Evolutionary conservation across 2,888 invertebrate genomes (phyloP).

Genomic region (Macrophya alboannulata): DNA sequence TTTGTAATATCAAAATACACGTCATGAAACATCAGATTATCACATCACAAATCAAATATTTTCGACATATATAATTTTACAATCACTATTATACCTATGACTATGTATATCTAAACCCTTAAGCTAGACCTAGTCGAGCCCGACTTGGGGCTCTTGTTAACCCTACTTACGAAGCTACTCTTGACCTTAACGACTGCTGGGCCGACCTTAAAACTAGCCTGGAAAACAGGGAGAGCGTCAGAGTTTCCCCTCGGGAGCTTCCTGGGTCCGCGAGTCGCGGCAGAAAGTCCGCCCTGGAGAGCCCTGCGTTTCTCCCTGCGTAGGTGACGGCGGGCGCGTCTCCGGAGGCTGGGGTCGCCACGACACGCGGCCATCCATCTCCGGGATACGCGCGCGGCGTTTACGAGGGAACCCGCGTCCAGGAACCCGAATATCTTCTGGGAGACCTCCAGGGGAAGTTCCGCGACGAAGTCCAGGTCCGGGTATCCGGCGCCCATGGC

Average conservation of each 20-base stretch:
- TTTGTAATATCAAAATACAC: neutral
- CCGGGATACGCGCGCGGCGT: constrained; percentile 52
- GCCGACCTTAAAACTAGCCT: constrained; percentile 11
- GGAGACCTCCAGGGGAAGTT: too few species aligned
- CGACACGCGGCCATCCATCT: constrained; percentile 55
- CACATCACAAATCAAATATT: neutral
- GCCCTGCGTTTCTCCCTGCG: constrained; percentile 49
- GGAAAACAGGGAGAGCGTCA: neutral
- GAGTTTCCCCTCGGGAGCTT: neutral
- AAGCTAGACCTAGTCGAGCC: constrained; percentile 19
- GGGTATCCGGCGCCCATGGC: too few species aligned
- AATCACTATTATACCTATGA: neutral
- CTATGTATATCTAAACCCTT: neutral
- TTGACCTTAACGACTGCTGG: constrained; percentile 12
- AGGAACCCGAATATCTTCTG: too few species aligned
- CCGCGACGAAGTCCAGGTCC: too few species aligned
- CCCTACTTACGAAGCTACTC: constrained; percentile 21
- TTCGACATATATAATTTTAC: neutral
- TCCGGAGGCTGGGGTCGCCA: constrained; percentile 48
- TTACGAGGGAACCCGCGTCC: constrained; percentile 49
- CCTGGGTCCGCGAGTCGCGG: neutral
- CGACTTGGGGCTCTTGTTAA: neutral
- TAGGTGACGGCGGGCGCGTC: constrained; percentile 47
- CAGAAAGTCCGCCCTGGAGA: neutral
- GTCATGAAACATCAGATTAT: neutral